Base-by-base conservation (phyloP, 2,797 vertebrate genomes). In the Simalia tracyae region DNA sequence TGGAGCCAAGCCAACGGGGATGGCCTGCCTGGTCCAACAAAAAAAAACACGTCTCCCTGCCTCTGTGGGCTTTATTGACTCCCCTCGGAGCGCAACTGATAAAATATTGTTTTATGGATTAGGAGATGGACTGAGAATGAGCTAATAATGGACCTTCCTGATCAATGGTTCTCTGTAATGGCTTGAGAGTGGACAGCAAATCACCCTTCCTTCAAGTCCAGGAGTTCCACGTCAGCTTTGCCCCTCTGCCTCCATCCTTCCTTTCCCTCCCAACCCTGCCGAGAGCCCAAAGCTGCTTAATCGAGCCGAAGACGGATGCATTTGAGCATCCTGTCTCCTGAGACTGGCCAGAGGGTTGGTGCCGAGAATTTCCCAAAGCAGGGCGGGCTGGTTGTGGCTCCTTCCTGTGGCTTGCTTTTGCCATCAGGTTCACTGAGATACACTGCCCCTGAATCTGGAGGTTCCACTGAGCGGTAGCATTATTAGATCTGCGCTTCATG, bases 101-200 rank as follows among this genome's bases (percentile, higher is more conserved):
- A 89, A 94, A 88, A 90, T 91, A 92, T 87, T 89, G 92, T 87
- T 89, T 90, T 92, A 91, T 91, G 90, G 93, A 90, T 90, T 68
- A 28, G 87, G 60, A 91, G 92, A 92, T 90, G 84, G 88, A 93
- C 90, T 90, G 84, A 24, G 42, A 91, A 92, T 19, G 90, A 94
- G 93, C 84, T 89, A 91, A 92, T 91, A 88, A 94, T 92, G 90
- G 92, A 91, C 87, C 88, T 14, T 60, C 36, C 87, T 63, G 91
- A 88, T 92, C 93, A 85, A 93, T 90, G 88, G 36, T 1, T 56
- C 61, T 88, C 86, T 60, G 66, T 93, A 68, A 93, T 88, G 91
- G 61, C 93, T 68, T 0, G 12, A 5, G 54, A 56, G 17, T 54
- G 84, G 86, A 72, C 61, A 42, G 61, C 86, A 50, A 68, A 57